A percentile compares a stretch with the other conserved stretches of the same genome.
These are phyloP conservation scores for Scatophagus argus DNA, from an alignment of 2,113 vertebrate genomes.

Conservation along the genomic window DNA sequence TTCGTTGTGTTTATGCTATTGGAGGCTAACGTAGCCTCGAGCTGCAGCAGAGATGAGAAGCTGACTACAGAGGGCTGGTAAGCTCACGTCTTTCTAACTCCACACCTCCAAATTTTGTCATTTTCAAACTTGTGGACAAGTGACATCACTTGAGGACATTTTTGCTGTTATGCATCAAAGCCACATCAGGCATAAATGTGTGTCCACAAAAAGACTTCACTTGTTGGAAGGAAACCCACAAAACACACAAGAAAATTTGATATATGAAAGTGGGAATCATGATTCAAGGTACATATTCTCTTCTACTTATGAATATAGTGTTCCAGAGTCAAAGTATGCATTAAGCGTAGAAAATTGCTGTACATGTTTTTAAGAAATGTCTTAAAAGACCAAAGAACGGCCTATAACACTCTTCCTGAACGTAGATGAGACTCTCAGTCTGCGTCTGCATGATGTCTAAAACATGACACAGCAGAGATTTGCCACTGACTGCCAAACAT, in stretches of 20 bases:
- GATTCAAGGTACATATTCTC: background rate
- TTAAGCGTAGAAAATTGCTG: background rate
- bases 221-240: no score
- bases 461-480: slow-evolving; percentile 53
- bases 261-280: background rate
- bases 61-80: background rate
- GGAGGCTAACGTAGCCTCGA: background rate
- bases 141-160: background rate
- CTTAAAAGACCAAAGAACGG: background rate
- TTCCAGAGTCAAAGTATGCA: background rate
- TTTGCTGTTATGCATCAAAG: no score
- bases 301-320: background rate
- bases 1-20: background rate
- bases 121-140: background rate
- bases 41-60: background rate
- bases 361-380: slow-evolving; percentile 11
- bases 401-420: background rate
- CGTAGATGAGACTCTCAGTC: background rate
- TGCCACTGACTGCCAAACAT: slow-evolving; percentile 54
- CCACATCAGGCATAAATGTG: no score
- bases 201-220: background rate
- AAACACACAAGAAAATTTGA: background rate
- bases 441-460: slow-evolving; percentile 36
- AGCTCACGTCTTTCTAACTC: background rate
- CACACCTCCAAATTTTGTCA: background rate